Conservation (phyloP, 2,888 invertebrate species). For the Tetropium fuscum region DNA sequence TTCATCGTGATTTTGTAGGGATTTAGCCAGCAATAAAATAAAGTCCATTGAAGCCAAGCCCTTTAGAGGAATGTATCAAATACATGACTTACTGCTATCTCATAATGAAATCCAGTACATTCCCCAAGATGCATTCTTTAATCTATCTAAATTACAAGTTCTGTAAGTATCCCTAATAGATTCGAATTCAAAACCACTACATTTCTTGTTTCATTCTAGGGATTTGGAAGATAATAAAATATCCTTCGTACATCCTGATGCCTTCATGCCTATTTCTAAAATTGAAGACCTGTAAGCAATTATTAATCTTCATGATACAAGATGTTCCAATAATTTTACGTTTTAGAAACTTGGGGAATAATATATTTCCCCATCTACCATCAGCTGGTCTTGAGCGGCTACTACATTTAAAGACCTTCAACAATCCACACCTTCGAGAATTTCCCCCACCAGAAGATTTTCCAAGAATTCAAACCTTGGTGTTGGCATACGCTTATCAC, state of each 20-base stretch:
- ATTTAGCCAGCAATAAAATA: conserved; percentile 88
- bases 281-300: conserved; percentile 90
- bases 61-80: conserved; percentile 78
- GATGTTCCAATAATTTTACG: neutral
- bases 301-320: neutral
- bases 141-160: conserved; percentile 83
- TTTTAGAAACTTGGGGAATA: conserved; percentile 89
- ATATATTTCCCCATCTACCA: conserved; percentile 86
- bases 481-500: conserved; percentile 95
- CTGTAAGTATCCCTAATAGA: conserved; percentile 76
- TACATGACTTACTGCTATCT: conserved; percentile 87
- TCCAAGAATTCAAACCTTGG: conserved; percentile 86
- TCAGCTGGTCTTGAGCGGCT: conserved; percentile 83
- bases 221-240: conserved; percentile 91
- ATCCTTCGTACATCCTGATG: conserved; percentile 84
- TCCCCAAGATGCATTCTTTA: conserved; percentile 82
- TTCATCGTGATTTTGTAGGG: conserved; percentile 72
- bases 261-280: conserved; percentile 82
- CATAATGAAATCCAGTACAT: conserved; percentile 84
- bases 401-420: conserved; percentile 90
- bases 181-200: too few species aligned
- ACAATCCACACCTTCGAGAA: conserved; percentile 87
- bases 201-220: conserved; percentile 68
- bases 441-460: conserved; percentile 90
- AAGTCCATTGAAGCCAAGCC: conserved; percentile 76